Evolutionary conservation across 2,113 vertebrate genomes (phyloP).

Genomic region (Coracopsis vasa): DNA sequence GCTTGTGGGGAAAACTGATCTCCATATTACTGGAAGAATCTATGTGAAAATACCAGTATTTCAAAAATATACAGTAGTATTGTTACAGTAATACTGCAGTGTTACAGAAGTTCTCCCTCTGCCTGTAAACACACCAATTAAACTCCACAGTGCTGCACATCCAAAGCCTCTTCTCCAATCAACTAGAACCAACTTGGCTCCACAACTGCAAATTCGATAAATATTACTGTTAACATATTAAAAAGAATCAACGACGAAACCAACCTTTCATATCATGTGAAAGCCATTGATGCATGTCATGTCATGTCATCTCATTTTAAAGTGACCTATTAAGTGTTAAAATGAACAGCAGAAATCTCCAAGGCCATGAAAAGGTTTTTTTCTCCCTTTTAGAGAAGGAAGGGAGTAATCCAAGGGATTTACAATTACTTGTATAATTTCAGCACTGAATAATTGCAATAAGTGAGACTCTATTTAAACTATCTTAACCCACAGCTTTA

Average conservation of each 20-base stretch:
- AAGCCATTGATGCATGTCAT: neutral
- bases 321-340: neutral
- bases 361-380: neutral
- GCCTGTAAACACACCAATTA: neutral
- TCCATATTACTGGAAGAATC: neutral
- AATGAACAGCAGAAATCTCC: neutral
- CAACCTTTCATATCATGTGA: neutral
- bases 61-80: neutral
- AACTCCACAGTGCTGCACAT: neutral
- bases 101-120: neutral
- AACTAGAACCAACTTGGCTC: neutral
- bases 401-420: neutral
- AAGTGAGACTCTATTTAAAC: constrained; percentile 1
- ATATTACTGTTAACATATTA: neutral
- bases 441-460: neutral
- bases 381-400: neutral
- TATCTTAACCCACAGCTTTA: neutral
- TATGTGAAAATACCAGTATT: neutral
- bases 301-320: neutral
- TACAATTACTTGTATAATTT: constrained; percentile 10
- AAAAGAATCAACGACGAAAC: neutral
- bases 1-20: neutral
- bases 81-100: neutral
- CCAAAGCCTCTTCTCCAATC: neutral
- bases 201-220: neutral